Evolutionary conservation across 2,888 invertebrate species (phyloP), one percentile per base, ranked within the genome.

Genomic region (Hedychridium roseum): DNA sequence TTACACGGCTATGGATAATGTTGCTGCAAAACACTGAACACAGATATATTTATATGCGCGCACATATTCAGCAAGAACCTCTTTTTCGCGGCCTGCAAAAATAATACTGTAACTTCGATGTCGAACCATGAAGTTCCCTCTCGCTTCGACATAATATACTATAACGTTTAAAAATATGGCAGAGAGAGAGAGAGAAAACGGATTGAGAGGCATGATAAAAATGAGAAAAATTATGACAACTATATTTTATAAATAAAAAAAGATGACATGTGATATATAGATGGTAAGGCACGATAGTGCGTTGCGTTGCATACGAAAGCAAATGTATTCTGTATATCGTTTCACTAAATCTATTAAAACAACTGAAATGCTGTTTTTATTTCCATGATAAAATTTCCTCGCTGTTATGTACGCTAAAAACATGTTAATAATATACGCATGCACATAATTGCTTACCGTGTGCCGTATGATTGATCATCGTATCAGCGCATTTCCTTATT

Each of bases 271-370:
- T 70, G 70, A 70, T 70, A 70, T 47, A 48, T 70, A 70, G 70
- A 63, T 63, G 65, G 66, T 69, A 69, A 70, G 70, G 63, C 69
- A 70, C 65, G 66, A 55, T 39, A 57, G 60, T 57, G 64, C 64
- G 64, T 52, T 60, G 57, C 62, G 55, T 54, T 62, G 59, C 57
- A 61, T 63, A 62, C 43, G 54, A 57, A 55, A 62, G 63, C 63
- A 64, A 65, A 68, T 70, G 70, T 70, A 69, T 70, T 70, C 70
- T 70, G 66, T 65, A 68, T 66, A 69, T 65, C 60, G 59, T 70
- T 70, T 69, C 59, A 70, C 69, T 70, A 69, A 70, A 70, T 65
- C 57, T 60, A 63, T 54, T 57, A 63, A 63, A 63, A 57, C 43
- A 43, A 59, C 23, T 18, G 34, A 20, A n/a, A n/a, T n/a, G n/a